Evolutionary conservation across 2,113 vertebrate species (phyloP).

Genomic region (Pterocles gutturalis): DNA sequence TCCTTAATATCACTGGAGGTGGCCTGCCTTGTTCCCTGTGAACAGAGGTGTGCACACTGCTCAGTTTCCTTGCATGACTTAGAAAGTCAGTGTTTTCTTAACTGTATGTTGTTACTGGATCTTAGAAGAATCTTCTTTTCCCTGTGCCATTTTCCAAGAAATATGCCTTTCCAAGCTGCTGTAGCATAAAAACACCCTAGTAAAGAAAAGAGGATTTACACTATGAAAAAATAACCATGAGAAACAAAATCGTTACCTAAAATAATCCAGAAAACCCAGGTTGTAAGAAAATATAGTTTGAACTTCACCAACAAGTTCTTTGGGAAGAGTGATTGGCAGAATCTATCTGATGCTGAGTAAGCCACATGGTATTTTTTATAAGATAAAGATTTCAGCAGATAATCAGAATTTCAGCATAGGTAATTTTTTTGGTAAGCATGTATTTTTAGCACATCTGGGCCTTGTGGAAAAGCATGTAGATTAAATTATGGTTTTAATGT

Average conservation of each 20-base stretch:
- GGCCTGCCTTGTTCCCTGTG: background rate
- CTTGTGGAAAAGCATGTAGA: background rate
- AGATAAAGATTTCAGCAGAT: background rate
- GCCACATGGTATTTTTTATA: background rate
- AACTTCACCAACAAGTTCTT: background rate
- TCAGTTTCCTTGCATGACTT: background rate
- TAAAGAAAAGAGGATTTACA: background rate
- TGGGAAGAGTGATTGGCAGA: background rate
- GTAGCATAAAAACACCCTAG: background rate
- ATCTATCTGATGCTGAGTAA: background rate
- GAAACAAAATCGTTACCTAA: background rate
- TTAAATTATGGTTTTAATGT: background rate
- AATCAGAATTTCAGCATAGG: background rate
- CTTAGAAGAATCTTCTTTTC: background rate
- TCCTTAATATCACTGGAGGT: background rate
- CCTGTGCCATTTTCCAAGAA: background rate
- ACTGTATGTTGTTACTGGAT: background rate
- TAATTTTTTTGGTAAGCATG: background rate
- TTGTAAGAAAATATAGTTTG: background rate
- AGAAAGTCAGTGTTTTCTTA: background rate
- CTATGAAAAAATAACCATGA: background rate
- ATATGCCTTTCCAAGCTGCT: background rate
- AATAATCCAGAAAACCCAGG: background rate
- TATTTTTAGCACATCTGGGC: background rate
- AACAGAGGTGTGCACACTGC: background rate